These are phyloP conservation scores for Perca schrenkii DNA, from an alignment of 2,113 vertebrate genomes.

Conservation along the genomic window DNA sequence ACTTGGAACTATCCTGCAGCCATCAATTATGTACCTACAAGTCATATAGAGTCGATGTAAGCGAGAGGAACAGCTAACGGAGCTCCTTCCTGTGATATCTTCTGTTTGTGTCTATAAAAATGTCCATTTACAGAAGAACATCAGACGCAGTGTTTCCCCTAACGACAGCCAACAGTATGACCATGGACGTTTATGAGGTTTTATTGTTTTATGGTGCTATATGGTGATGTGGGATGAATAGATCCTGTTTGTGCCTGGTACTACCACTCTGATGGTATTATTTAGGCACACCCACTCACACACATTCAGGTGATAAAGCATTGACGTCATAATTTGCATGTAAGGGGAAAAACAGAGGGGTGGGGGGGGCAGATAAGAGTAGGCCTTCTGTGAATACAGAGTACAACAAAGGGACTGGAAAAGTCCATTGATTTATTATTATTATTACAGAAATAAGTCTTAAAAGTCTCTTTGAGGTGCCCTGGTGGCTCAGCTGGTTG, in stretches of 20 bases:
- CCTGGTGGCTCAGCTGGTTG: no score
- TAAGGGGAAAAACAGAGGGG: background rate
- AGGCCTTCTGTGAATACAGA: background rate
- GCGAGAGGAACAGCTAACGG: background rate
- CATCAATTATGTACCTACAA: background rate
- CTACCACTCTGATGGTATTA: background rate
- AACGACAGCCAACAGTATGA: background rate
- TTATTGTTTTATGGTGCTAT: background rate
- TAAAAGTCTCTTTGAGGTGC: background rate
- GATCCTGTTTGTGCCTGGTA: constrained; percentile 5
- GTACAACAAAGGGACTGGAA: background rate
- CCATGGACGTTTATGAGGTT: background rate
- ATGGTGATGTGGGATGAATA: background rate
- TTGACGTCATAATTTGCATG: background rate
- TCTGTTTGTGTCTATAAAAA: background rate
- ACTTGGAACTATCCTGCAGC: background rate
- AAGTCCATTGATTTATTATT: background rate
- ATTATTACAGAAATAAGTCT: background rate
- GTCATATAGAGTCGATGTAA: background rate
- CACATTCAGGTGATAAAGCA: background rate
- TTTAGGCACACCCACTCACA: background rate
- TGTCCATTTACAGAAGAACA: background rate
- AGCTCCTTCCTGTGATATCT: background rate
- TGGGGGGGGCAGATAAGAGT: background rate
- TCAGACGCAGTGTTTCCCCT: background rate